Evolutionary conservation across 2,888 invertebrate genomes (phyloP), one percentile per base, ranked within the genome.

Genomic region (Biston stratarius): DNA sequence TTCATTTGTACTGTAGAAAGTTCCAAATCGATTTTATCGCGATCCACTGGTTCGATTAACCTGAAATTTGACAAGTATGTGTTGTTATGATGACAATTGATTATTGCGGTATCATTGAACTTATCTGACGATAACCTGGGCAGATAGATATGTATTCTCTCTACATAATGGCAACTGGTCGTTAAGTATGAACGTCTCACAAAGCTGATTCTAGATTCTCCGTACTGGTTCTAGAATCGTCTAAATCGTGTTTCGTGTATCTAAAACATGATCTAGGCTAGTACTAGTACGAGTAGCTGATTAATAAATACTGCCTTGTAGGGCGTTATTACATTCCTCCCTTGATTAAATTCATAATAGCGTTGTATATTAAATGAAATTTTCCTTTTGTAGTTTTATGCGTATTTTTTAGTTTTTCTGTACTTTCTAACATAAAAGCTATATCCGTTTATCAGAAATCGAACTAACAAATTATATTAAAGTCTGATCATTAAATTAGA

Each of bases 261-360:
- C 62, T 66, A 59, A 56, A 45, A 62, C 58, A 48, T 61, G 53
- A 58, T 62, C 62, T 62, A 42, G 56, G 64, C 52, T 40, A 52
- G 52, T n/a, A n/a, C 52, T 47, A 56, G 60, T 40, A 0, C 45
- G 12, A 40, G 40, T 47, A 53, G 40, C 52, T 58, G 33, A 38
- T 59, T 55, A 60, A 60, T 64, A 42, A 47, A 58, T 52, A 51
- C 64, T 60, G 12, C 61, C 64, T 71, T 57, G 65, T 65, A 71
- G 71, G 71, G 70, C 66, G 62, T 66, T 53, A 52, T 64, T 65
- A 68, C 71, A 71, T 73, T 73, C 73, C 73, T 63, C 47, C 48
- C 62, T 65, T 71, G 70, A 73, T 71, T 66, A 68, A 72, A 55
- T 48, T 57, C 57, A 57, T 57, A 57, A 57, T 53, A 38, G 9